Evolutionary conservation across 92 coral and sea anemone genomes (phyloP).

Genomic region (Parazoanthus darwini): DNA sequence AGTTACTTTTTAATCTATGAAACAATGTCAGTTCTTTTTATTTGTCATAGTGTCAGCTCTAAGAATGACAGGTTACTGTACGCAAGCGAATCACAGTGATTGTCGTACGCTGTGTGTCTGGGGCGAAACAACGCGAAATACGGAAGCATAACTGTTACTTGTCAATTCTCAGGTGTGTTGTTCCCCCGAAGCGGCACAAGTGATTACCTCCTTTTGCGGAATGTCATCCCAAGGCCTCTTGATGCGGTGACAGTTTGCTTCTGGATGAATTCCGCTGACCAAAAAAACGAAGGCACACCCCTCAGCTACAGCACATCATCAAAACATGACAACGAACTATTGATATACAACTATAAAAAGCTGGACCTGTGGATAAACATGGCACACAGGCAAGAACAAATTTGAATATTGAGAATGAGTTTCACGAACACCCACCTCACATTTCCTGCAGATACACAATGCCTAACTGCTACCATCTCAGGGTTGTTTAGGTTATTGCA

Average conservation of each 20-base stretch:
- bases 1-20: no score
- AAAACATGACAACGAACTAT: conserved; percentile 16
- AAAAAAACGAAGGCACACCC: not conserved
- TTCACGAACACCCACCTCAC: no score
- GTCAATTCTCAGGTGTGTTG: conserved; percentile 4
- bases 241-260: conserved; percentile 38
- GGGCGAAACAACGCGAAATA: not conserved
- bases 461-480: no score
- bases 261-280: conserved; percentile 44
- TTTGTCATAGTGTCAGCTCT: no score
- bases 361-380: not conserved
- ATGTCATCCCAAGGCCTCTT: conserved; percentile 29
- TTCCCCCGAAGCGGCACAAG: conserved; percentile 39
- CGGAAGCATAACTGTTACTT: not conserved
- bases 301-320: conserved; percentile 25
- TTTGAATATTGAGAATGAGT: no score
- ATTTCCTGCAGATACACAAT: no score
- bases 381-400: no score
- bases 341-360: conserved; percentile 9
- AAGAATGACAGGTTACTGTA: no score
- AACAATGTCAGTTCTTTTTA: no score
- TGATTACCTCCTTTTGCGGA: conserved; percentile 35
- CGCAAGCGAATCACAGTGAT: no score
- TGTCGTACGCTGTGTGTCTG: no score
- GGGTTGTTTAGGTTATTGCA: no score